Evolutionary conservation across 2,888 invertebrate species (phyloP).

Genomic region (Zygogramma bicolorata): DNA sequence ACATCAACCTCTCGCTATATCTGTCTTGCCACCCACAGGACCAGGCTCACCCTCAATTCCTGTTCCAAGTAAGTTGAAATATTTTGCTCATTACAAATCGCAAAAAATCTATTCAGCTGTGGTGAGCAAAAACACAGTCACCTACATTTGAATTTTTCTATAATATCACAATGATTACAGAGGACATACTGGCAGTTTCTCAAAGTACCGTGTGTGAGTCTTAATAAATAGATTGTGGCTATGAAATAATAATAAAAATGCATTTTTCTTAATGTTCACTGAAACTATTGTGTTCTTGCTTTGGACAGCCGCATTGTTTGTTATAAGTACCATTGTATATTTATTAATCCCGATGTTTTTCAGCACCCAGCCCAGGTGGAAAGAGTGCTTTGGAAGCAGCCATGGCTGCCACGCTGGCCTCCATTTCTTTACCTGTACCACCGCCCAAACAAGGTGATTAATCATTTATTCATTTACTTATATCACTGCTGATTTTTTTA

Average conservation of each 20-base stretch:
- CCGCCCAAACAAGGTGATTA: conserved; percentile 66
- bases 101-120: too few species aligned
- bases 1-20: conserved; percentile 37
- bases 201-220: too few species aligned
- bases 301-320: too few species aligned
- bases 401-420: conserved; percentile 93
- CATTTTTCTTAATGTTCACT: too few species aligned
- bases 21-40: conserved; percentile 44
- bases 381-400: conserved; percentile 87
- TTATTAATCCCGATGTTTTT: conserved; percentile 41
- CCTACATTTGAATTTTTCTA: too few species aligned
- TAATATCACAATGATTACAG: too few species aligned
- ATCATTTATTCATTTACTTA: conserved; percentile 15
- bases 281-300: too few species aligned
- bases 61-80: conserved; percentile 48
- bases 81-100: neutral
- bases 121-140: too few species aligned
- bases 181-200: too few species aligned
- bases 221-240: too few species aligned
- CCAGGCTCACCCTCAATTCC: conserved; percentile 57
- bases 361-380: conserved; percentile 63
- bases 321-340: neutral
- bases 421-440: conserved; percentile 82
- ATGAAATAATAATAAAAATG: too few species aligned
- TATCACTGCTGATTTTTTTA: too few species aligned